Evolutionary conservation across 2,113 vertebrate genomes (phyloP).

Genomic region (Proteles cristata): DNA sequence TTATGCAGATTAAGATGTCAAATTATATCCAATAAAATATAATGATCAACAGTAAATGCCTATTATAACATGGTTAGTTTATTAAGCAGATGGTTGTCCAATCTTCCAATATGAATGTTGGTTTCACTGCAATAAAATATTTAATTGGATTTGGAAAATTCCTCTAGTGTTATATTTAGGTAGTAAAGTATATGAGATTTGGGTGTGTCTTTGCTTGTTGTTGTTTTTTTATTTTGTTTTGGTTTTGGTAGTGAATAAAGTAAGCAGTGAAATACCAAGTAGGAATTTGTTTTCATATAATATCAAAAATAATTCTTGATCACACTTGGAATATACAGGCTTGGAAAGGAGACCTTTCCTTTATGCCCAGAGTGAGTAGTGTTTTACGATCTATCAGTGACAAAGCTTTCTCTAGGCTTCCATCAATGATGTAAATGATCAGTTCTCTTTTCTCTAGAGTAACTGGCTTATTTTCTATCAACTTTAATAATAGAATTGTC

Average conservation of each 20-base stretch:
- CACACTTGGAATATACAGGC: neutral
- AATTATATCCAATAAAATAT: slow-evolving; percentile 46
- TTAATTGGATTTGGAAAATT: slow-evolving; percentile 64
- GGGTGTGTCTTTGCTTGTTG: neutral
- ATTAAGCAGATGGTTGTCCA: slow-evolving; percentile 54
- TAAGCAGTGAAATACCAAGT: neutral
- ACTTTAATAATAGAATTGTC: neutral
- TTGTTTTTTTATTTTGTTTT: neutral
- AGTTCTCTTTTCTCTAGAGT: neutral
- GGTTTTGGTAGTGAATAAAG: neutral
- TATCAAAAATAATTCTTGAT: neutral
- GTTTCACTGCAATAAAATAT: slow-evolving; percentile 46
- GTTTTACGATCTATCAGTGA: neutral
- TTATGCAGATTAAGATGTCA: slow-evolving; percentile 11
- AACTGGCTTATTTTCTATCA: slow-evolving; percentile 8
- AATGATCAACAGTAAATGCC: neutral
- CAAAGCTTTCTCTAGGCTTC: neutral
- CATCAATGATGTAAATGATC: neutral
- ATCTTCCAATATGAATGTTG: neutral
- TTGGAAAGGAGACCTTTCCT: neutral
- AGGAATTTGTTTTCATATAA: neutral
- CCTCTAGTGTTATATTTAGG: slow-evolving; percentile 30
- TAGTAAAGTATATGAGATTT: neutral
- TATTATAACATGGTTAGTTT: slow-evolving; percentile 46
- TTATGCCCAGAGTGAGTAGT: neutral